These are phyloP conservation scores for Rhinella marina DNA, from an alignment of 2,797 vertebrate species.

Conservation along the genomic window DNA sequence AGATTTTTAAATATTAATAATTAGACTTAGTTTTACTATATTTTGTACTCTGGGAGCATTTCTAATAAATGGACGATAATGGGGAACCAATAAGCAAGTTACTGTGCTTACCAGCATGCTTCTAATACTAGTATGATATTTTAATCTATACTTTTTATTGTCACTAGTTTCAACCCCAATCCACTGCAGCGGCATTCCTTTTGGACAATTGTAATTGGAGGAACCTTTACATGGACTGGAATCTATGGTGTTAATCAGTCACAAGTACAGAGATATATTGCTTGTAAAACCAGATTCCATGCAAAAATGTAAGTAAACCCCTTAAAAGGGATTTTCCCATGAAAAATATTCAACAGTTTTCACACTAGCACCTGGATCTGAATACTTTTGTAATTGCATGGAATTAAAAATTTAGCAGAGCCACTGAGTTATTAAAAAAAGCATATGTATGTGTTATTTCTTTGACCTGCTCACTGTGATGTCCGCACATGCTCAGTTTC, in stretches of 20 bases:
- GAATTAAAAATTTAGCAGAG: too few species aligned
- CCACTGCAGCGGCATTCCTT: slow-evolving; percentile 81
- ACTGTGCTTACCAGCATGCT: not conserved
- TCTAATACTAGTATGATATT: not conserved
- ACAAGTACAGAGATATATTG: slow-evolving; percentile 84
- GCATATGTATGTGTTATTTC: too few species aligned
- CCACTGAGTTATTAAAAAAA: too few species aligned
- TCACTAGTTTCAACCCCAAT: slow-evolving; percentile 77
- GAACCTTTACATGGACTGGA: slow-evolving; percentile 77
- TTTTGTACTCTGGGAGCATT: not conserved
- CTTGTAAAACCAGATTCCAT: slow-evolving; percentile 79
- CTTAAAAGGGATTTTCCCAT: too few species aligned
- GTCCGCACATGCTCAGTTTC: too few species aligned
- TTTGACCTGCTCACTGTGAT: too few species aligned
- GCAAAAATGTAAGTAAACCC: slow-evolving; percentile 77
- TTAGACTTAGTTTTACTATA: not conserved
- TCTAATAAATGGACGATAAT: too few species aligned
- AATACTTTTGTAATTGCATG: too few species aligned
- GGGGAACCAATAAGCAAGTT: not conserved
- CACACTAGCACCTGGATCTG: too few species aligned
- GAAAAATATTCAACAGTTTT: too few species aligned
- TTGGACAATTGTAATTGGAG: slow-evolving; percentile 80
- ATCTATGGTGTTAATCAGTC: slow-evolving; percentile 83
- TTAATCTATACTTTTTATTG: not conserved
- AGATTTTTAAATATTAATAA: not conserved